Base-by-base conservation (phyloP, 2,113 vertebrate genomes). In the Dipodomys ordii region DNA sequence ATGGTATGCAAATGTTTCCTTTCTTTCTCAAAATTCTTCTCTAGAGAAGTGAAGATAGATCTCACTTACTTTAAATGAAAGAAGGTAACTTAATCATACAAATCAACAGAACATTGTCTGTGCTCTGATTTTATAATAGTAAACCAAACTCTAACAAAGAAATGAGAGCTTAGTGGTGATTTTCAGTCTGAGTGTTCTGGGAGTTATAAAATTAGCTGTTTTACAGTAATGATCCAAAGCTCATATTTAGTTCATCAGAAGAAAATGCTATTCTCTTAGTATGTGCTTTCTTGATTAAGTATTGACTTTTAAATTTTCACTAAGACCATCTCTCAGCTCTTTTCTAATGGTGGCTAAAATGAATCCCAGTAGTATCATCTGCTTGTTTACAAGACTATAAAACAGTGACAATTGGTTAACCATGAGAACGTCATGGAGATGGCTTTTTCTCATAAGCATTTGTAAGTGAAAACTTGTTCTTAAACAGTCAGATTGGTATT, bases 41-140 rank as follows among this genome's bases (percentile, higher is more conserved):
- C 79, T 80, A 90, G 62, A 90, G 62, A 88, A 95, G 73, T 93
- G 84, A 95, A 93, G 92, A 93, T 16, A 85, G 94, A 95, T 73
- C 28, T 87, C 15, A 23, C 84, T 87, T 91, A 92, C 90, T 83
- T 96, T 95, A 91, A 94, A 83, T 77, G 53, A 95, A 94, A 94
- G 62, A 81, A 92, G 72, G 77, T 97, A 98, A 97, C 69, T 96
- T 97, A 97, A 97, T 97, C 97, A 97, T 90, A 87, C 73, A 96
- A 97, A 97, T 96, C 95, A 97, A 97, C 94, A 97, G 87, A 92
- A 97, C 73, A 97, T 76, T 97, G 95, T 97, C 94, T 87, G 96
- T 95, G 87, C 72, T 72, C 0, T 96, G 93, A 97, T 93, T 96
- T 98, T 98, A 97, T 97, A 98, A 97, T 98, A 98, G 94, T 96